Evolutionary conservation across 2,888 invertebrate species (phyloP).

Genomic region (Pyrrhia umbra): DNA sequence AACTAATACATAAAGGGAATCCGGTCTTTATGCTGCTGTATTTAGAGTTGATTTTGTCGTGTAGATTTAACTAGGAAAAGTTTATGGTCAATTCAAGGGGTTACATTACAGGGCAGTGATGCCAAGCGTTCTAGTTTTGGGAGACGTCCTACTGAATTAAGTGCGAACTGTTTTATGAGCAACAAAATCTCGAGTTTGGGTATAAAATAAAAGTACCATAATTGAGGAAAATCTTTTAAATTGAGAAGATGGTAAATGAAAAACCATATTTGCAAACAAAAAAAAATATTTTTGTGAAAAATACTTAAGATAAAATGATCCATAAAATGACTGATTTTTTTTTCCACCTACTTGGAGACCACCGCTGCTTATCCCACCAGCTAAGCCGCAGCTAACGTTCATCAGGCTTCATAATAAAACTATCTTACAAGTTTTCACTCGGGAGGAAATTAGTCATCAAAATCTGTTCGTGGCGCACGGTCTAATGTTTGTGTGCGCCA

Average conservation of each 20-base stretch:
- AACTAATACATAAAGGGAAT: constrained; percentile 18
- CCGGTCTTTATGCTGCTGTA: not conserved
- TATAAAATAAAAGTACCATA: not conserved
- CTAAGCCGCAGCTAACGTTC: too few species aligned
- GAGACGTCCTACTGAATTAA: constrained; percentile 24
- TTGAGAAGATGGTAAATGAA: not conserved
- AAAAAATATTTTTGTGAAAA: too few species aligned
- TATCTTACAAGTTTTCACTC: too few species aligned
- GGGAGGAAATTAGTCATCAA: too few species aligned
- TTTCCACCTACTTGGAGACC: too few species aligned
- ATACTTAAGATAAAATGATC: too few species aligned
- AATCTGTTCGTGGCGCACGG: too few species aligned
- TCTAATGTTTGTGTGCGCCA: too few species aligned
- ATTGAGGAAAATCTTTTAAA: not conserved
- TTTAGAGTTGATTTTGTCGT: constrained; percentile 29
- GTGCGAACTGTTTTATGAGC: constrained; percentile 34
- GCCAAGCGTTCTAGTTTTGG: constrained; percentile 25
- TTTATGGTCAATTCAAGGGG: constrained; percentile 66
- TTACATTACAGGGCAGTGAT: constrained; percentile 44
- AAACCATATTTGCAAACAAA: too few species aligned
- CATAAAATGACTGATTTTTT: too few species aligned
- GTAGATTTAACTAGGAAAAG: constrained; percentile 52
- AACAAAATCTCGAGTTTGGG: constrained; percentile 6
- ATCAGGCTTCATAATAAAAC: too few species aligned
- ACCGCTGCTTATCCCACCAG: too few species aligned